phyloP scores from a whole-genome alignment of 2,797 vertebrate genomes.

The Lithobates pipiens region DNA sequence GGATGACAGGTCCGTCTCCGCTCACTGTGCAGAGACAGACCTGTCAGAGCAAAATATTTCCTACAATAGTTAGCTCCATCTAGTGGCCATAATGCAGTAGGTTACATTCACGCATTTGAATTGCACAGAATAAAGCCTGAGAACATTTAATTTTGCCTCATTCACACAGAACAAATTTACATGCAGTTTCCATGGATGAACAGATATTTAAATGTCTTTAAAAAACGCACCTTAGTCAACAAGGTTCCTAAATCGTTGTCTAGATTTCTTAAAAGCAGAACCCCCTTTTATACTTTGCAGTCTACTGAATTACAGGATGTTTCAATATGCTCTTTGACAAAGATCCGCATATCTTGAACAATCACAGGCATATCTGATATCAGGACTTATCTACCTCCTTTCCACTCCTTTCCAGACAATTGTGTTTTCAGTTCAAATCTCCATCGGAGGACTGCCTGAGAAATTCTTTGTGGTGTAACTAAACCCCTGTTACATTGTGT shows the following conservation, averaged over 20 bases:
- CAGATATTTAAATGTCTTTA: too few species aligned
- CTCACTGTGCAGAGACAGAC: too few species aligned
- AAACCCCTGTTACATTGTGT: slow-evolving; percentile 1
- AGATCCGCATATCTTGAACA: neutral
- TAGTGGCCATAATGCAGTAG: too few species aligned
- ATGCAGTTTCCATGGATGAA: too few species aligned
- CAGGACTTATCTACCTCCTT: neutral
- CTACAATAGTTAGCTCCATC: too few species aligned
- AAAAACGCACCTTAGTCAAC: neutral
- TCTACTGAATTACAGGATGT: neutral
- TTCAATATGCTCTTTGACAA: neutral
- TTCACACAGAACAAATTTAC: too few species aligned
- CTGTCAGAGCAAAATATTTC: too few species aligned
- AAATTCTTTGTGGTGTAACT: neutral
- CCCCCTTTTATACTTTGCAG: neutral
- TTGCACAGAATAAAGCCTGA: too few species aligned
- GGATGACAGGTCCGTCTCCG: too few species aligned
- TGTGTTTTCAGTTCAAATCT: slow-evolving; percentile 3
- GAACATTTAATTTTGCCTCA: too few species aligned
- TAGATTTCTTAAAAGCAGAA: neutral
- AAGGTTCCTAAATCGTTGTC: neutral
- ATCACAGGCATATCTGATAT: slow-evolving; percentile 8
- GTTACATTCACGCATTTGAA: too few species aligned
- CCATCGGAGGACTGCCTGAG: neutral
- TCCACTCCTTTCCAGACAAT: neutral